phyloP scores from a whole-genome alignment of 2,888 invertebrate species.

The Apantesis nais region DNA sequence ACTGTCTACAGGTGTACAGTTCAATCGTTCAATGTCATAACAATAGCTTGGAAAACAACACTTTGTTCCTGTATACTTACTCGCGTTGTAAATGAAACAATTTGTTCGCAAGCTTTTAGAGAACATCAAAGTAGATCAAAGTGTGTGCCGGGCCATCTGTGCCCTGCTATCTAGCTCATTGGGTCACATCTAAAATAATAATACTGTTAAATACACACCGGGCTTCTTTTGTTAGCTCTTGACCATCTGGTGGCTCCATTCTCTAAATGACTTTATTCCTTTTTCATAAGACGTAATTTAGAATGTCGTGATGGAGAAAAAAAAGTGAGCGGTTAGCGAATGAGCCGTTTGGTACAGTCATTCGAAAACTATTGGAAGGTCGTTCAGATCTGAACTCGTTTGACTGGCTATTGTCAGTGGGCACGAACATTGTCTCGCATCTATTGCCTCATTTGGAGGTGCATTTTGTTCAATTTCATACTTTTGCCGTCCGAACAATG shows the following conservation, averaged over 20 bases:
- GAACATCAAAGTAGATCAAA: slow-evolving; percentile 41
- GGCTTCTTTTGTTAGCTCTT: slow-evolving; percentile 28
- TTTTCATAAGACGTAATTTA: slow-evolving; percentile 28
- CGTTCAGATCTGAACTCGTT: slow-evolving; percentile 33
- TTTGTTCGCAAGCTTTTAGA: slow-evolving; percentile 15
- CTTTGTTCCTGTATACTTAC: not conserved
- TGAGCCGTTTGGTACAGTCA: slow-evolving; percentile 49
- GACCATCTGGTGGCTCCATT: slow-evolving; percentile 25
- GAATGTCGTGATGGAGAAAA: slow-evolving; percentile 16
- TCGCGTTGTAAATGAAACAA: not conserved
- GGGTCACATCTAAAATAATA: slow-evolving; percentile 51
- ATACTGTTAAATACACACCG: slow-evolving; percentile 46
- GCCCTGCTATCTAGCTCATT: slow-evolving; percentile 54
- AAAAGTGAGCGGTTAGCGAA: slow-evolving; percentile 43
- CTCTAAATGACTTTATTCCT: slow-evolving; percentile 15
- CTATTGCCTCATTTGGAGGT: not conserved
- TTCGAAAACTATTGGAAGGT: slow-evolving; percentile 55
- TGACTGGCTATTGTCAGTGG: slow-evolving; percentile 13
- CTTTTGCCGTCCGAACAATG: not conserved
- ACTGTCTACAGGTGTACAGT: not conserved
- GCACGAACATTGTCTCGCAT: not conserved
- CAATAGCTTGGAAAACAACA: not conserved
- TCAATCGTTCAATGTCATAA: not conserved
- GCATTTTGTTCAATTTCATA: not conserved
- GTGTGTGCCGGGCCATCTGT: slow-evolving; percentile 45